A percentile compares a stretch with the other conserved stretches of the same genome.
Evolutionary conservation across 1,140 invertebrate species (phyloP).

Genomic region (Caenorhabditis briggsae): DNA sequence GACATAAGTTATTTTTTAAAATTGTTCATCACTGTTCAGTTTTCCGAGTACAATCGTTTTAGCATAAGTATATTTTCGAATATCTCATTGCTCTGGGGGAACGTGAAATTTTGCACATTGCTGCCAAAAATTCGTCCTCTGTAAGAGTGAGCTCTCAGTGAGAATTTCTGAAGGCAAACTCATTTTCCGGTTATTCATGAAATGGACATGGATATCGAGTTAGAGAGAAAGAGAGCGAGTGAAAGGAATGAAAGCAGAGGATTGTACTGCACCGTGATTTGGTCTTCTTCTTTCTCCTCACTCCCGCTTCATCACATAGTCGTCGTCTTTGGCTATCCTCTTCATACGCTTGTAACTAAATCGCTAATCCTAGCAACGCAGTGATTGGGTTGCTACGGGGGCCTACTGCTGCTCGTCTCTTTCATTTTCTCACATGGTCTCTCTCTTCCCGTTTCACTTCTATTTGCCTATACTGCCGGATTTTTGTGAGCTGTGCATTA

Average conservation of each 20-base stretch:
- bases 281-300: neutral
- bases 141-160: neutral
- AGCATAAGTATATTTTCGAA: too few relatives aligned
- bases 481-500: neutral
- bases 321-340: too few relatives aligned
- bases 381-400: slow-evolving; percentile 48
- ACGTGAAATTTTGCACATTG: too few relatives aligned
- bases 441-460: neutral
- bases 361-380: slow-evolving; percentile 38
- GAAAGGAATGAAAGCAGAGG: neutral
- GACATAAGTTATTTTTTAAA: too few relatives aligned
- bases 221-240: neutral
- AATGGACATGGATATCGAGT: neutral
- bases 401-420: neutral
- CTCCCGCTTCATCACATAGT: neutral
- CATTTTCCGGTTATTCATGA: slow-evolving; percentile 53
- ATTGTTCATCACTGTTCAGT: too few relatives aligned
- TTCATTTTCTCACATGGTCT: slow-evolving; percentile 22
- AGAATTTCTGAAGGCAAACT: slow-evolving; percentile 36
- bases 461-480: neutral
- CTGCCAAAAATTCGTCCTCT: too few relatives aligned
- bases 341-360: neutral
- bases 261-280: slow-evolving; percentile 50
- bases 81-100: too few relatives aligned
- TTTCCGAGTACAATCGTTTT: too few relatives aligned